Conservation (phyloP, 2,797 vertebrate species). For the Girardinus metallicus region DNA sequence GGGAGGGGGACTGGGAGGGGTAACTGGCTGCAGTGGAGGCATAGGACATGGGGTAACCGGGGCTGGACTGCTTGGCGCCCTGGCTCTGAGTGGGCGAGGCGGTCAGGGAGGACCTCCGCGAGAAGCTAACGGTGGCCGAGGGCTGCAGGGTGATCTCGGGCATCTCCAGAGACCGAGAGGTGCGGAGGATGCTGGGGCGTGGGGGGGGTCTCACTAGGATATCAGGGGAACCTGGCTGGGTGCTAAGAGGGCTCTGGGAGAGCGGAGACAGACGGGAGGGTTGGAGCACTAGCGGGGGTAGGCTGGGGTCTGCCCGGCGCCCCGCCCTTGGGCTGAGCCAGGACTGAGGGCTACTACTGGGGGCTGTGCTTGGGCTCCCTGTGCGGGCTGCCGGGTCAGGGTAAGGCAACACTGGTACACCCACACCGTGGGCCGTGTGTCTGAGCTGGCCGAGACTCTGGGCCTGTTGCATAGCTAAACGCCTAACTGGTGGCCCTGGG, state of each 20-base stretch:
- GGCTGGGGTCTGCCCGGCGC: constrained; percentile 93
- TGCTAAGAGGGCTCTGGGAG: constrained; percentile 97
- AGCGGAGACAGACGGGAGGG: constrained; percentile 97
- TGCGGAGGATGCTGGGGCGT: constrained; percentile 92
- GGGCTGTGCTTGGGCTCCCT: constrained; percentile 95
- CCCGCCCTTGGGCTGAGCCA: constrained; percentile 95
- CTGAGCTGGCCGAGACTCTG: constrained; percentile 97
- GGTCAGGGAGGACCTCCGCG: constrained; percentile 91
- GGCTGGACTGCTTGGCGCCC: constrained; percentile 79
- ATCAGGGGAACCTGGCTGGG: constrained; percentile 95
- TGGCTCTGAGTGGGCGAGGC: constrained; percentile 91
- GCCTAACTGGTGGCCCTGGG: constrained; percentile 87
- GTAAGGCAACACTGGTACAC: constrained; percentile 99
- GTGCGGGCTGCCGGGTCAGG: constrained; percentile 91
- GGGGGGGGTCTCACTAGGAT: constrained; percentile 93
- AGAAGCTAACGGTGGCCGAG: constrained; percentile 90
- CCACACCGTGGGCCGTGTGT: constrained; percentile 99
- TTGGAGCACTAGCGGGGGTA: constrained; percentile 98
- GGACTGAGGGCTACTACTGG: constrained; percentile 93
- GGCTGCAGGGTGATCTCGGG: constrained; percentile 92
- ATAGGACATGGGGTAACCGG: constrained; percentile 91
- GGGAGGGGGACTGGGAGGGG: constrained; percentile 88
- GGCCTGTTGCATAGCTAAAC: constrained; percentile 99
- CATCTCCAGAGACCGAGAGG: constrained; percentile 89
- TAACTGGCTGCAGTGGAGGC: constrained; percentile 91